Conservation (phyloP, 2,113 vertebrate species). For the Leptosomus discolor region DNA sequence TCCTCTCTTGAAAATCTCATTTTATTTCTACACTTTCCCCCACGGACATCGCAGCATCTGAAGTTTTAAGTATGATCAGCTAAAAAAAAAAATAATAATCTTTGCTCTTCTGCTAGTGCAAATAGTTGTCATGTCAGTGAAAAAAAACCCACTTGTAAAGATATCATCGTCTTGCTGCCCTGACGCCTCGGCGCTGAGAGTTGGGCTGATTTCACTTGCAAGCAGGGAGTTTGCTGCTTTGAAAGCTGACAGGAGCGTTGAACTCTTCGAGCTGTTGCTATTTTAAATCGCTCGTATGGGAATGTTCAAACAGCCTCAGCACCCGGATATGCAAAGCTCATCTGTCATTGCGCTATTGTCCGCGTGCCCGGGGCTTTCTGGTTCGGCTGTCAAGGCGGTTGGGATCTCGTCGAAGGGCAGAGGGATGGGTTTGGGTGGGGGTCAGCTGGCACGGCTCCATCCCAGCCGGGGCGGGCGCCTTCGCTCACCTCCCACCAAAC, state of each 20-base stretch:
- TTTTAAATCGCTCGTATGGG: not conserved
- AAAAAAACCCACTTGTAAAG: fast-evolving
- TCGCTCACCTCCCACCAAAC: not conserved
- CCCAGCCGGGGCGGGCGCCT: not conserved
- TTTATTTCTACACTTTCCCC: not conserved
- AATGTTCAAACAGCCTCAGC: not conserved
- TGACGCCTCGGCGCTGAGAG: fast-evolving
- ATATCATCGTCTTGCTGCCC: too few species aligned
- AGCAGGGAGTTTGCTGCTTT: fast-evolving
- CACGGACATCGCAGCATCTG: fast-evolving
- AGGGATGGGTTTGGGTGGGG: not conserved
- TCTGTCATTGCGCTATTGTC: constrained; percentile 11
- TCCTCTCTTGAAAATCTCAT: not conserved
- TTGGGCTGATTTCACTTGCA: fast-evolving
- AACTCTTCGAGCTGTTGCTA: not conserved
- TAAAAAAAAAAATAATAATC: fast-evolving
- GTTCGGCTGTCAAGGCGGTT: not conserved
- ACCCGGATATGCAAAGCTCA: constrained; percentile 31
- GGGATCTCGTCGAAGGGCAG: not conserved
- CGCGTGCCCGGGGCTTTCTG: not conserved
- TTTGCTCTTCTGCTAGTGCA: not conserved
- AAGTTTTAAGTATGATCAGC: not conserved
- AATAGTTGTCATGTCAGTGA: not conserved
- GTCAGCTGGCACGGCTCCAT: not conserved
- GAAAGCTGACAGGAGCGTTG: fast-evolving